These are phyloP conservation scores for Drosophila antonietae DNA, from an alignment of 2,888 invertebrate species.

Conservation along the genomic window DNA sequence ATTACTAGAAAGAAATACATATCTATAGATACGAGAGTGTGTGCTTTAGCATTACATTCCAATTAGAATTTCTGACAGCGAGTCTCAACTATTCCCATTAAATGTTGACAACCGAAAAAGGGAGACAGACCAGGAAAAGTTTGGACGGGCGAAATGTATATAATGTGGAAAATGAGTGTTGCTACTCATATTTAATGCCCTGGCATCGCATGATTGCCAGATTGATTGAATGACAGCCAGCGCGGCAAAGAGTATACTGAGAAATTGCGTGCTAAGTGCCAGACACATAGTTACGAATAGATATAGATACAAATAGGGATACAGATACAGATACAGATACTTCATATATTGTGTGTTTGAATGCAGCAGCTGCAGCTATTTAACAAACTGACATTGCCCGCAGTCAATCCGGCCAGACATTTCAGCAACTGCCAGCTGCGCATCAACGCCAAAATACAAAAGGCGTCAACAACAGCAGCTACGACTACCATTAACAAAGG, in stretches of 20 bases:
- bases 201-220: slow-evolving; percentile 58
- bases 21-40: not conserved
- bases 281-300: slow-evolving; percentile 45
- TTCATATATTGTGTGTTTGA: not conserved
- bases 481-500: slow-evolving; percentile 5
- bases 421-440: slow-evolving; percentile 78
- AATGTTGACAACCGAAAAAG: slow-evolving; percentile 49
- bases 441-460: slow-evolving; percentile 79
- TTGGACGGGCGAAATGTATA: slow-evolving; percentile 9
- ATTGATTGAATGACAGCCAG: slow-evolving; percentile 76
- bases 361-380: slow-evolving; percentile 50
- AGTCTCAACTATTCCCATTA: slow-evolving; percentile 60
- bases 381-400: slow-evolving; percentile 73
- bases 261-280: slow-evolving; percentile 74
- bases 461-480: slow-evolving; percentile 38
- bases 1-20: not conserved
- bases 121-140: not conserved
- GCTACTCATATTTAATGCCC: slow-evolving; percentile 44
- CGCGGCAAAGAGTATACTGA: slow-evolving; percentile 18
- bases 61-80: slow-evolving; percentile 60
- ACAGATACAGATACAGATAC: slow-evolving; percentile 1
- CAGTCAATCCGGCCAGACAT: slow-evolving; percentile 69
- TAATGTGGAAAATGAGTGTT: slow-evolving; percentile 27
- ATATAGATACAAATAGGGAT: slow-evolving; percentile 16
- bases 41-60: slow-evolving; percentile 23